Percentiles rank a stretch among this genome's conserved stretches.
Evolutionary conservation across 2,797 vertebrate genomes (phyloP).

Genomic region (Cyprinodon diabolis): DNA sequence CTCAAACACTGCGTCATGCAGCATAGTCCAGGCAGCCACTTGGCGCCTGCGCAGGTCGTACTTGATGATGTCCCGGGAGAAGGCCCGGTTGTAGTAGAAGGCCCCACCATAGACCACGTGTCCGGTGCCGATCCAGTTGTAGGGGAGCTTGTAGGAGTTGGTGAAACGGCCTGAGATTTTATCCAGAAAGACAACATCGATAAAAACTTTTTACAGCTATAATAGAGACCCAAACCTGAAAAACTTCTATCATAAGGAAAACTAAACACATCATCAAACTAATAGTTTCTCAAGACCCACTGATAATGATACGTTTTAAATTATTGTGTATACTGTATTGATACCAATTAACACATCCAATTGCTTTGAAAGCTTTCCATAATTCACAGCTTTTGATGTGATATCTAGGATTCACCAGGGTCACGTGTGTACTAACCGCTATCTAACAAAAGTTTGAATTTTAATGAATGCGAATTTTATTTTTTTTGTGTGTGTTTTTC

Average conservation of each 20-base stretch:
- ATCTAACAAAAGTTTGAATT: neutral
- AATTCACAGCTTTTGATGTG: too few relatives aligned
- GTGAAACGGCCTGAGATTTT: conserved; percentile 87
- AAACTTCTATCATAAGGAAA: neutral
- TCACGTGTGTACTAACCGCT: too few relatives aligned
- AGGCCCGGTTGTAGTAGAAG: conserved; percentile 97
- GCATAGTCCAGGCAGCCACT: conserved; percentile 94
- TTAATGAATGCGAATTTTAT: neutral
- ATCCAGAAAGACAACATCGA: neutral
- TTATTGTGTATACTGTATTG: neutral
- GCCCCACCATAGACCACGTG: conserved; percentile 93
- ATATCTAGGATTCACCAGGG: neutral
- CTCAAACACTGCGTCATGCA: conserved; percentile 89
- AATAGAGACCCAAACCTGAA: neutral
- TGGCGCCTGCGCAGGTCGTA: conserved; percentile 89
- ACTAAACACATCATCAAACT: neutral
- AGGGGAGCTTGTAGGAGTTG: conserved; percentile 97
- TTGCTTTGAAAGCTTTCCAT: neutral
- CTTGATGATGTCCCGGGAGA: conserved; percentile 98
- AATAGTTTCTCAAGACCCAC: neutral
- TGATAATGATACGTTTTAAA: too few relatives aligned
- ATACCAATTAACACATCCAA: neutral
- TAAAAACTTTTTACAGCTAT: neutral
- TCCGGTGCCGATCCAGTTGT: conserved; percentile 97
- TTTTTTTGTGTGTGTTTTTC: neutral